Evolutionary conservation across 1,140 invertebrate species (phyloP).

Genomic region (Chymomyza costata): DNA sequence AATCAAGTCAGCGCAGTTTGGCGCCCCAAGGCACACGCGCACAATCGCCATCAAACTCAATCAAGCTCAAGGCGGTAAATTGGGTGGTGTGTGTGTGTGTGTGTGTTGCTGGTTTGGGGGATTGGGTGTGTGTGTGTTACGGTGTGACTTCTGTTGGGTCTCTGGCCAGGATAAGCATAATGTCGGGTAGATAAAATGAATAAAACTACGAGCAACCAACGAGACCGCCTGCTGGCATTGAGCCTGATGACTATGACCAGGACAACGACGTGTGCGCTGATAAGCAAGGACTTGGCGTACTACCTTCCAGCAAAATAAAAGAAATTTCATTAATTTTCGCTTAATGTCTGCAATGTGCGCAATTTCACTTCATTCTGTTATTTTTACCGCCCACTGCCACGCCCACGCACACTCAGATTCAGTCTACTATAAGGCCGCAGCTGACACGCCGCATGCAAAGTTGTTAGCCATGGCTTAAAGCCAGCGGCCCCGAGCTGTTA

Average conservation of each 20-base stretch:
- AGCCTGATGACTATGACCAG: too few relatives aligned
- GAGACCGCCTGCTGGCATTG: too few relatives aligned
- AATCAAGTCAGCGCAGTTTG: slow-evolving; percentile 58
- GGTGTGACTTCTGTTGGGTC: too few relatives aligned
- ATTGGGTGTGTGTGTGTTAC: too few relatives aligned
- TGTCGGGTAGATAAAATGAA: slow-evolving; percentile 35
- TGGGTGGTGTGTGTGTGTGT: slow-evolving; percentile 3
- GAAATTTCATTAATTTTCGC: slow-evolving; percentile 69
- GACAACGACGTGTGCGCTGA: not conserved
- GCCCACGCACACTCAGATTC: too few relatives aligned
- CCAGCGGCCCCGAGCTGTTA: slow-evolving; percentile 7
- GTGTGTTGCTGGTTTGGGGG: too few relatives aligned
- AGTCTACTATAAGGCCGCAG: too few relatives aligned
- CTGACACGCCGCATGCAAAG: not conserved
- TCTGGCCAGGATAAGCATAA: slow-evolving; percentile 55
- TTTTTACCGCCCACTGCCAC: too few relatives aligned
- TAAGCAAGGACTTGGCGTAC: slow-evolving; percentile 13
- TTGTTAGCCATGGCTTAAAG: not conserved
- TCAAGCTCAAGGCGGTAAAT: slow-evolving; percentile 54
- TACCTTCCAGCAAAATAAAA: slow-evolving; percentile 18
- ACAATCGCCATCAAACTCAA: slow-evolving; percentile 66
- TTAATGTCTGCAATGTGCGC: slow-evolving; percentile 66
- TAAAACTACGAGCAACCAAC: too few relatives aligned
- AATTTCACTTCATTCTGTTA: slow-evolving; percentile 54
- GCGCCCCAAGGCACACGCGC: slow-evolving; percentile 19